These are phyloP conservation scores for Mugil cephalus DNA, from an alignment of 2,113 vertebrate species.

Conservation along the genomic window DNA sequence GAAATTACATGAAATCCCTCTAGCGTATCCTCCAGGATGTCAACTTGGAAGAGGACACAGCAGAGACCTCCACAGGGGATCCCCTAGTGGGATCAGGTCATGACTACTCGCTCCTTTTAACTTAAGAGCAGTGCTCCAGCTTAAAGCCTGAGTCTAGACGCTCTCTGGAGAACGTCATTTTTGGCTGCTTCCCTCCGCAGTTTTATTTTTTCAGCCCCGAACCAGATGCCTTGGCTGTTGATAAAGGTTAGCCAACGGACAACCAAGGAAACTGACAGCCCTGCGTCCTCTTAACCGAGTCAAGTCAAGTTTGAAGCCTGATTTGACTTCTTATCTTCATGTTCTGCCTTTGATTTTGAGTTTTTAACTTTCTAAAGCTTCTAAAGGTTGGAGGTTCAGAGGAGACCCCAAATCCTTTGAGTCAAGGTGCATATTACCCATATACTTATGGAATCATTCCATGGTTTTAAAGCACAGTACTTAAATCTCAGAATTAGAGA, in stretches of 20 bases:
- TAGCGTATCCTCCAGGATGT: conserved; percentile 4
- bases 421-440: neutral
- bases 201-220: neutral
- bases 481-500: no score
- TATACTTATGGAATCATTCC: neutral
- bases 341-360: no score
- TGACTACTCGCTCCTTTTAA: conserved; percentile 15
- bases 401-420: neutral
- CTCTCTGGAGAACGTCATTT: neutral
- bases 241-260: neutral
- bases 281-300: neutral
- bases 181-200: neutral
- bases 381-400: no score
- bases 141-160: neutral
- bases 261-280: neutral
- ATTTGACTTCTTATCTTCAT: no score
- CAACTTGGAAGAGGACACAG: conserved; percentile 2
- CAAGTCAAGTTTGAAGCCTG: neutral
- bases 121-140: conserved; percentile 17
- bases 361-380: no score
- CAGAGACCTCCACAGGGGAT: conserved; percentile 1
- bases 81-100: conserved; percentile 14
- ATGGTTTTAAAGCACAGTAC: no score
- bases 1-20: conserved; percentile 12
- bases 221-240: neutral